Base-by-base conservation (phyloP, 2,888 invertebrate genomes). In the Hydroisotoma schaefferi region DNA sequence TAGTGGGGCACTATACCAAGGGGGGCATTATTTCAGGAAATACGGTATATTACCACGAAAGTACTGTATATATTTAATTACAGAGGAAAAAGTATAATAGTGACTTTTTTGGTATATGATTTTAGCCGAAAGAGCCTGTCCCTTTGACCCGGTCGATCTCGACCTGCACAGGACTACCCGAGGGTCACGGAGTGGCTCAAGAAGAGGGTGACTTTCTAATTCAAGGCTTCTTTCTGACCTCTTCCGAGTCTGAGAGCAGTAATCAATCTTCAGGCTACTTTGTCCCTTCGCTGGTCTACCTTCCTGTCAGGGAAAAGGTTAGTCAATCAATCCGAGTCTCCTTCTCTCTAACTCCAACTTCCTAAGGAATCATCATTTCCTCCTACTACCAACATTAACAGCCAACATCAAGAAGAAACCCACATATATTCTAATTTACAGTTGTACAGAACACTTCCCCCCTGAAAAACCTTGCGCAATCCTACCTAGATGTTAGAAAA, bases 231-330 rank as follows among this genome's bases (percentile, higher is more conserved):
- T 83, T 91, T 73, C 82, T 93, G 43, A 70, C 67, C 20, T 66
- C 62, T 23, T 64, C 68, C 22, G 57, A 66, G 33, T 64, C 67
- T n/a, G 72, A 70, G 43, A 61, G 61, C 44, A 65, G 61, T 46
- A 69, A 62, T 48, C 67, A 67, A 55, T 59, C 70, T 64, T 71
- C 73, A 62, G 77, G 76, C 65, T 85, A 86, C 77, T 88, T 94
- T 79, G 86, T 91, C 75, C 90, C 94, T 71, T 91, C 94, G 74
- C 84, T 94, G 74, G 91, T 95, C 78, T 93, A 92, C 81, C 84
- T 95, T 80, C 94, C 95, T 68, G 94, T 95, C 76, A 86, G 88
- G 73, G 87, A 90, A 77, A 86, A 89, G 78, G 85, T 93, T 75
- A 87, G 87, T 76, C 86, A 87, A 76, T 87, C 90, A 73, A 84